Conservation (phyloP, 2,888 invertebrate species). For the Quadroppia sp. region DNA sequence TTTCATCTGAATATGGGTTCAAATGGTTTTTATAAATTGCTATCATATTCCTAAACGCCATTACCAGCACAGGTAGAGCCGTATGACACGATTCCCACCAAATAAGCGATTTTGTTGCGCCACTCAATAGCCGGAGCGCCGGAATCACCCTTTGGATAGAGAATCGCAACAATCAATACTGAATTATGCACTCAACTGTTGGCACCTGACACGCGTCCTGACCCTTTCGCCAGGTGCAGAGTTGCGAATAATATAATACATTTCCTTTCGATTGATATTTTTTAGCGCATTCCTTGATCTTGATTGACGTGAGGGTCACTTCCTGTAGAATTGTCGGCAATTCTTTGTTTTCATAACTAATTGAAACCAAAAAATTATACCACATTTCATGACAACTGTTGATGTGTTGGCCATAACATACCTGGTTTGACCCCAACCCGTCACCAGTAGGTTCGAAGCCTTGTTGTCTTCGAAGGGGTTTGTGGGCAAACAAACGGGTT, state of each 20-base stretch:
- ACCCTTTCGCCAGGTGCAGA: conserved; percentile 1
- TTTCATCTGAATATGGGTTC: conserved; percentile 16
- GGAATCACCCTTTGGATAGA: conserved; percentile 11
- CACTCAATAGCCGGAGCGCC: conserved; percentile 44
- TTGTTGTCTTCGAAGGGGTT: neutral
- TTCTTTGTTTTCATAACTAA: conserved; percentile 6
- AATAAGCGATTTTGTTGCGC: conserved; percentile 38
- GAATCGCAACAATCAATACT: neutral
- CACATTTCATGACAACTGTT: too few relatives aligned
- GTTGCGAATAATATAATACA: neutral
- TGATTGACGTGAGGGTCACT: neutral
- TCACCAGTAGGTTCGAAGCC: neutral
- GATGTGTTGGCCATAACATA: too few relatives aligned
- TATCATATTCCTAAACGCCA: neutral
- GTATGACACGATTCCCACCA: conserved; percentile 45
- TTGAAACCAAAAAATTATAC: too few relatives aligned
- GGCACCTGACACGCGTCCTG: conserved; percentile 22
- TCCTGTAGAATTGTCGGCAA: conserved; percentile 14
- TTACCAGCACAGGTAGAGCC: conserved; percentile 44
- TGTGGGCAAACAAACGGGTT: neutral
- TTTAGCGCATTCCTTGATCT: neutral
- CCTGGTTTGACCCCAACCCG: conserved; percentile 22
- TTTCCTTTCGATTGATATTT: neutral
- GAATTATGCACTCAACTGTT: neutral
- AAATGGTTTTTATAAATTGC: neutral